Evolutionary conservation across 2,113 vertebrate genomes (phyloP).

Genomic region (Thamnaconus septentrionalis): DNA sequence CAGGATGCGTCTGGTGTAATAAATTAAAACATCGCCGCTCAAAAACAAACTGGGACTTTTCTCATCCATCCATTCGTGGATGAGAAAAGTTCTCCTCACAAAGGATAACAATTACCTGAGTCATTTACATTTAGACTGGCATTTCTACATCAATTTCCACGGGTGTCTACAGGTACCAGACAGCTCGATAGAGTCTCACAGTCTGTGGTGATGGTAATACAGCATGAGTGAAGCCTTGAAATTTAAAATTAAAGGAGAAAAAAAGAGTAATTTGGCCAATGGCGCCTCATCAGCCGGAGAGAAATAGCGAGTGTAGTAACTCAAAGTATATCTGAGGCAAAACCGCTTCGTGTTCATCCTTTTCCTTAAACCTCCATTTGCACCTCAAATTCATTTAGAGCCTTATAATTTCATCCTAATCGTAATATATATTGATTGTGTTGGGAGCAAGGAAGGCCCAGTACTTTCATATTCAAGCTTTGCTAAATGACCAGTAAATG

Average conservation of each 20-base stretch:
- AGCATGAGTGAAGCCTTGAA: conserved; percentile 39
- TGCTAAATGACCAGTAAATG: too few relatives aligned
- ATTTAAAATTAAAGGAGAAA: not conserved
- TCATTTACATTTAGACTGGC: conserved; percentile 81
- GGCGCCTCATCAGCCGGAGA: conserved; percentile 50
- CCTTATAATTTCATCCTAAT: too few relatives aligned
- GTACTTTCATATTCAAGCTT: too few relatives aligned
- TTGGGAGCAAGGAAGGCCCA: too few relatives aligned
- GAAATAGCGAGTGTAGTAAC: conserved; percentile 35
- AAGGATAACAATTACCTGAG: conserved; percentile 74
- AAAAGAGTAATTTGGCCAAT: not conserved
- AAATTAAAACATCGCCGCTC: conserved; percentile 51
- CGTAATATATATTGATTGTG: too few relatives aligned
- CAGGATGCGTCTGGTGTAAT: conserved; percentile 35
- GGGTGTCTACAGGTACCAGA: conserved; percentile 67
- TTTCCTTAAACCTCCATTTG: not conserved
- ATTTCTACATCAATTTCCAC: conserved; percentile 69
- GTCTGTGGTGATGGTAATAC: conserved; percentile 68
- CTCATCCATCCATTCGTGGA: conserved; percentile 27
- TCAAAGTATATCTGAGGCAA: conserved; percentile 23
- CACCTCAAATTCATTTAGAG: too few relatives aligned
- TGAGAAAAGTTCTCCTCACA: conserved; percentile 68
- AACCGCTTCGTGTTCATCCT: conserved; percentile 10
- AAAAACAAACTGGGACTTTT: conserved; percentile 34
- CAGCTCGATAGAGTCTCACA: conserved; percentile 62